Base-by-base conservation (phyloP, 2,888 invertebrate species). In the Phyllotreta striolata region DNA sequence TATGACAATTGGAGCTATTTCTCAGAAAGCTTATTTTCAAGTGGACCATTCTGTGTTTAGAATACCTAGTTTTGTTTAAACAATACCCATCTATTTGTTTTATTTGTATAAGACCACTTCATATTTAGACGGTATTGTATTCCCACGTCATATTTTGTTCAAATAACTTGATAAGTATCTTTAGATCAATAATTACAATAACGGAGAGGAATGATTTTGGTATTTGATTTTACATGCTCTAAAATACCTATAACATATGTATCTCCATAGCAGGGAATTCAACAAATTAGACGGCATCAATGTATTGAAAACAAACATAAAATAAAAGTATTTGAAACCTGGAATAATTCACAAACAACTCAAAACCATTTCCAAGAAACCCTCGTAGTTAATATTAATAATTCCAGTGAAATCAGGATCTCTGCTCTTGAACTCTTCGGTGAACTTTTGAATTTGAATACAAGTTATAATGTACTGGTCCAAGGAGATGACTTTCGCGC, bases 391-490 rank as follows among this genome's bases (percentile, higher is more conserved):
- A 24, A 81, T 73, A 51, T 74, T 76, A 14, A 81, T 78, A 56
- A 74, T 74, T 5, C 80, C 81, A 1, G 75, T 74, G 54, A 72
- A 77, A 43, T 78, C 68, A 6, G 68, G 69, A 68, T 81, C 81
- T 57, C 79, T 72, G 34, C 72, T 74, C 60, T 79, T 78, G 62
- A 80, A 81, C 62, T 80, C 80, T 44, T 80, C 80, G 0, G 79
- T 80, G 60, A 78, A 81, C 54, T 73, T 74, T 63, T 81, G 80
- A n/a, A 81, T 80, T 62, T 81, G 80, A 9, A 81, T 79, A 61
- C 80, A 81, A n/a, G 77, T 78, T 1, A 81, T 74, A 6, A 81
- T 76, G 68, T 77, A 80, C 63, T 79, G 80, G 67, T 80, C 80
- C 63, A 81, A 62, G 1, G 79, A 75, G 46, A 81, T 78, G 58